Conservation (phyloP, 2,797 vertebrate genomes). For the Holocentrus rufus region DNA sequence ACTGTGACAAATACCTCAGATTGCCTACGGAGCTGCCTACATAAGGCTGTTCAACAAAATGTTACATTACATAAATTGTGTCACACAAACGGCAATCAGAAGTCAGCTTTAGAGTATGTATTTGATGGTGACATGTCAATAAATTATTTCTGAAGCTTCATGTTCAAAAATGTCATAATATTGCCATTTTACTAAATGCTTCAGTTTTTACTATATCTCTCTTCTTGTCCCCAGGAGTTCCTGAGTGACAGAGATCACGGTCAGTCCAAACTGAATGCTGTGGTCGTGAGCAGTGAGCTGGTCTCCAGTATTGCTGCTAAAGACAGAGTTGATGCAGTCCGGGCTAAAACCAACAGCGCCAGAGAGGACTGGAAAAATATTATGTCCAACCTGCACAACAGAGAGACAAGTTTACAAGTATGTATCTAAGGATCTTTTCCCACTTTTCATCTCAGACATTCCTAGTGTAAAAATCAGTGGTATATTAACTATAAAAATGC, state of each 20-base stretch:
- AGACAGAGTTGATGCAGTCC: slow-evolving; percentile 85
- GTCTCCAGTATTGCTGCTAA: slow-evolving; percentile 80
- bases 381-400: slow-evolving; percentile 88
- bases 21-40: no score
- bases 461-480: background rate
- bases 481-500: background rate
- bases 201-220: background rate
- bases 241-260: slow-evolving; percentile 88
- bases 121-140: no score
- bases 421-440: background rate
- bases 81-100: no score
- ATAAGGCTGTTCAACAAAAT: no score
- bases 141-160: no score
- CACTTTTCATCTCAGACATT: background rate
- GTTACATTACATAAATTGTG: no score
- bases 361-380: slow-evolving; percentile 93
- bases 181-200: background rate
- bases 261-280: slow-evolving; percentile 86
- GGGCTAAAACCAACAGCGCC: slow-evolving; percentile 81
- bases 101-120: no score
- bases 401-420: slow-evolving; percentile 89
- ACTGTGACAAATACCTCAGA: no score
- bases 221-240: slow-evolving; percentile 83
- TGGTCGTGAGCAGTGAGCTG: slow-evolving; percentile 86
- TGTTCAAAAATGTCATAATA: background rate